Conservation (phyloP, 2,797 vertebrate genomes). For the Hypotaenidia philippensis region DNA sequence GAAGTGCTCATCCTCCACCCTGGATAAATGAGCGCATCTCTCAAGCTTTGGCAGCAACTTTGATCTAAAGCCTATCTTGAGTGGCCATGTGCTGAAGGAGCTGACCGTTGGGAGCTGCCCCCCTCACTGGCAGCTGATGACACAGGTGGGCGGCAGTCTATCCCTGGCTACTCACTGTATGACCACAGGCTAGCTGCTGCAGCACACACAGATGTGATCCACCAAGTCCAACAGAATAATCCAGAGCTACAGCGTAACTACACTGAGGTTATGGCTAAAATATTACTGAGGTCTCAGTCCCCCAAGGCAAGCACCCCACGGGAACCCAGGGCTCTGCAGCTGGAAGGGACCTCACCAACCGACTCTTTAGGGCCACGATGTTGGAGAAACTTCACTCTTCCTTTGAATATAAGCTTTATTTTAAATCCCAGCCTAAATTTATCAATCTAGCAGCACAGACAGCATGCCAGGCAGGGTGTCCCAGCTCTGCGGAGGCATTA, state of each 20-base stretch:
- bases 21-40: accelerated
- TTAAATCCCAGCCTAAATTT: neutral
- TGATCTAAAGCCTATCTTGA: neutral
- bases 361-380: neutral
- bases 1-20: neutral
- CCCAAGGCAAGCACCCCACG: accelerated
- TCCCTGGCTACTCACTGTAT: neutral
- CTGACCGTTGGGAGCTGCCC: accelerated
- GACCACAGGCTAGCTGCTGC: neutral
- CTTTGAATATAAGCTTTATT: neutral
- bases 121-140: neutral
- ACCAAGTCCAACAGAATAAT: neutral
- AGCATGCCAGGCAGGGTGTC: neutral
- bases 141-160: neutral
- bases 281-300: neutral
- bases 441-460: neutral
- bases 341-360: neutral
- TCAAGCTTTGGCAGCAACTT: neutral
- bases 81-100: neutral
- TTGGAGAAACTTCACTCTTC: neutral
- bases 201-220: neutral
- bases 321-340: accelerated
- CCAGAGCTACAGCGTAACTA: neutral
- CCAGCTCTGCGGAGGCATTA: neutral
- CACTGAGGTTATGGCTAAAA: neutral